Percentiles rank a stretch among this genome's conserved stretches.
These are phyloP conservation scores for Anthopleura sola DNA, from an alignment of 64 coral and sea anemone species.

Conservation along the genomic window DNA sequence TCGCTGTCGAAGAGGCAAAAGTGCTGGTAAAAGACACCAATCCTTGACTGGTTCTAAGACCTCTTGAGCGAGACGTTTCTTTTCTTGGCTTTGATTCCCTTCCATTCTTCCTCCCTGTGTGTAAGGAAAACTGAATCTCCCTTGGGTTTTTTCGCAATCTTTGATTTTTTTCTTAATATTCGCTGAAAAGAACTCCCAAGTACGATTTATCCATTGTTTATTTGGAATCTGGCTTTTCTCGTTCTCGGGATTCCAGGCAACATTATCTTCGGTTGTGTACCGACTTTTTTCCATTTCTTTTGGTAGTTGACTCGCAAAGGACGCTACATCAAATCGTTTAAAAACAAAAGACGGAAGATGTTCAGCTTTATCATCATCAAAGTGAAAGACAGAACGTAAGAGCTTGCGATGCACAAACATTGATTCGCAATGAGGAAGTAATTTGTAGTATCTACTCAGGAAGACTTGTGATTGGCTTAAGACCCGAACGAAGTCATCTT, in stretches of 20 bases:
- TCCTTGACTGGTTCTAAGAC: not conserved
- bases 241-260: not conserved
- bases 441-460: constrained; percentile 17
- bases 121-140: not conserved
- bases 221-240: not conserved
- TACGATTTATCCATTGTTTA: not conserved
- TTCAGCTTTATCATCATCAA: not conserved
- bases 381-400: constrained; percentile 5
- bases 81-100: not conserved
- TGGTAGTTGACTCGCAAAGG: constrained; percentile 27
- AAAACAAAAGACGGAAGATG: constrained; percentile 1
- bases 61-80: not conserved
- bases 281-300: not conserved
- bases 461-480: constrained; percentile 22
- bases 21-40: constrained; percentile 35
- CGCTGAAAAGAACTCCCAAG: constrained; percentile 15
- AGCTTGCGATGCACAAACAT: constrained; percentile 39
- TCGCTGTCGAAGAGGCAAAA: not conserved
- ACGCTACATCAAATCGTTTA: constrained; percentile 10
- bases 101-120: not conserved
- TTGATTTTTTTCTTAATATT: not conserved
- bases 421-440: not conserved
- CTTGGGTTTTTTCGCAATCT: not conserved
- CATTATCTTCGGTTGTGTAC: not conserved
- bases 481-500: constrained; percentile 29